A percentile compares a stretch with the other conserved stretches of the same genome.
These are phyloP conservation scores for Drosophila neutralis DNA, from an alignment of 2,888 invertebrate genomes.

Conservation along the genomic window DNA sequence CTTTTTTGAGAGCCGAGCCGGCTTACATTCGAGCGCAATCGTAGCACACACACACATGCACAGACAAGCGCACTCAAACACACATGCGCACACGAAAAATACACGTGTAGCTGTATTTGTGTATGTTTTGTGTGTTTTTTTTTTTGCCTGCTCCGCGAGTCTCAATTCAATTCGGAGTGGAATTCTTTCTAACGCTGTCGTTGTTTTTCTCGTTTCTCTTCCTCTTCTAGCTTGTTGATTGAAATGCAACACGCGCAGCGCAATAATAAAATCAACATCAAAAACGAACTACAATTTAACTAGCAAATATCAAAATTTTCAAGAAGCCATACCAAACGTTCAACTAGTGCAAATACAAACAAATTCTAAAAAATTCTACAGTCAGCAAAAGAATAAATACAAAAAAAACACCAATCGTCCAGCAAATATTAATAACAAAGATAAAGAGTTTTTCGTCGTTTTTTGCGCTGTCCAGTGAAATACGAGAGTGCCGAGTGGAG, in stretches of 20 bases:
- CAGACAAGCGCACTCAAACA: background rate
- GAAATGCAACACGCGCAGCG: slow-evolving; percentile 69
- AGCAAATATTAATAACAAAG: slow-evolving; percentile 39
- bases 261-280: slow-evolving; percentile 52
- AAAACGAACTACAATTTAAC: slow-evolving; percentile 39
- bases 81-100: slow-evolving; percentile 12
- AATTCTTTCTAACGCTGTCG: slow-evolving; percentile 48
- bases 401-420: slow-evolving; percentile 33
- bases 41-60: slow-evolving; percentile 5
- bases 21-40: slow-evolving; percentile 15
- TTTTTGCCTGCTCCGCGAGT: slow-evolving; percentile 37
- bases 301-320: slow-evolving; percentile 57
- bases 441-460: slow-evolving; percentile 48
- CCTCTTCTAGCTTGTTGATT: slow-evolving; percentile 59
- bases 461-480: slow-evolving; percentile 58
- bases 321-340: slow-evolving; percentile 45
- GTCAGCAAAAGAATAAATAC: slow-evolving; percentile 40
- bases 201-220: slow-evolving; percentile 34
- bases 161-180: slow-evolving; percentile 16
- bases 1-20: slow-evolving; percentile 38
- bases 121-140: slow-evolving; percentile 2
- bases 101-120: slow-evolving; percentile 63
- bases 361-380: slow-evolving; percentile 35
- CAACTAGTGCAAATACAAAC: slow-evolving; percentile 51
- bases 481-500: slow-evolving; percentile 23